phyloP scores from a whole-genome alignment of 2,888 invertebrate species.

The Elaeidobius kamerunicus region DNA sequence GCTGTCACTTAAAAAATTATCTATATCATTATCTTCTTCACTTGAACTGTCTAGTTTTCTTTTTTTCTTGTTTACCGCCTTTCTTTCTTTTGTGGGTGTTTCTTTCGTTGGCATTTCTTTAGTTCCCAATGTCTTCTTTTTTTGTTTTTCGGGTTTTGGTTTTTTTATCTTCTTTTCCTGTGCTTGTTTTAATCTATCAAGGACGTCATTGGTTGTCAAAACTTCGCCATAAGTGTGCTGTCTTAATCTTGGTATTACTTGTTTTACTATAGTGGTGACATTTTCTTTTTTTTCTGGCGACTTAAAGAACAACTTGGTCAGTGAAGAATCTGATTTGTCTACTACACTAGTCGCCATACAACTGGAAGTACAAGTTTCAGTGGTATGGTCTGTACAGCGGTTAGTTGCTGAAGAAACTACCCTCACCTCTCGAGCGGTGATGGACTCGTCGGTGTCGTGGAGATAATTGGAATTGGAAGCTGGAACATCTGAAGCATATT shows the following conservation, averaged over 20 bases:
- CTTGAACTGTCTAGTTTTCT: neutral
- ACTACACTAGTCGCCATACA: neutral
- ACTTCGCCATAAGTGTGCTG: neutral
- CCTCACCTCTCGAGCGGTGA: too few relatives aligned
- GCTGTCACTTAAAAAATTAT: slow-evolving; percentile 1
- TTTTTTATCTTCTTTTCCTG: neutral
- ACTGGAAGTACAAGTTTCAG: neutral
- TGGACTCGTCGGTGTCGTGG: too few relatives aligned
- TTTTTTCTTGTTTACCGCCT: neutral
- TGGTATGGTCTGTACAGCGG: neutral
- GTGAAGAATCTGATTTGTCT: too few relatives aligned
- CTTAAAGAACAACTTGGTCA: neutral
- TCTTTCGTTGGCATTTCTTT: neutral
- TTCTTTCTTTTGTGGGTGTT: neutral
- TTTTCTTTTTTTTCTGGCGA: neutral
- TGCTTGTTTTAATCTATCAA: neutral
- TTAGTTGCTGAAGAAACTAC: too few relatives aligned
- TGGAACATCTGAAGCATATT: too few relatives aligned
- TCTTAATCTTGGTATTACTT: neutral
- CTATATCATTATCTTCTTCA: slow-evolving; percentile 1
- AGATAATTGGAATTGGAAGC: too few relatives aligned
- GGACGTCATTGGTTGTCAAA: neutral
- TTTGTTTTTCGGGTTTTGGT: neutral
- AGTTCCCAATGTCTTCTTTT: neutral
- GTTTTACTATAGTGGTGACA: neutral